phyloP scores from a whole-genome alignment of 1,140 invertebrate genomes.

The Microplitis demolitor region DNA sequence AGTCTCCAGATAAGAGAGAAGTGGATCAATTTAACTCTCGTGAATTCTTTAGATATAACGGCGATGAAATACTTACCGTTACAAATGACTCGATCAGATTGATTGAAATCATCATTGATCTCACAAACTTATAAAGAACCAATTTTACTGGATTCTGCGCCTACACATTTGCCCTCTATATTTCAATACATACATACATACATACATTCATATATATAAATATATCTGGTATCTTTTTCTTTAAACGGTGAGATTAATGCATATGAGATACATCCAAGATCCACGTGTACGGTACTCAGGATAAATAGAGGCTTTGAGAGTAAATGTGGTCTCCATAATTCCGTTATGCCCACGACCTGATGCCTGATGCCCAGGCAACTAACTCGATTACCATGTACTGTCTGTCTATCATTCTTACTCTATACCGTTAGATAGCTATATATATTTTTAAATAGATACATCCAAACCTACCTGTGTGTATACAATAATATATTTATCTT shows the following conservation, averaged over 20 bases:
- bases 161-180: not conserved
- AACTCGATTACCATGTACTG: conserved; percentile 22
- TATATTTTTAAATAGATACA: conserved; percentile 1
- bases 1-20: not conserved
- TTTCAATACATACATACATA: not conserved
- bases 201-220: not conserved
- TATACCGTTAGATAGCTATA: conserved; percentile 31
- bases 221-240: not conserved
- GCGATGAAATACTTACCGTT: conserved; percentile 26
- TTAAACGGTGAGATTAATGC: not conserved
- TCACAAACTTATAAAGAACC: not conserved
- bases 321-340: conserved; percentile 26
- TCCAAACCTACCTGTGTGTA: too few species aligned
- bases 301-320: conserved; percentile 24
- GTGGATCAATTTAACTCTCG: conserved; percentile 17
- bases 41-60: conserved; percentile 21
- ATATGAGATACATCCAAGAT: conserved; percentile 4
- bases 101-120: conserved; percentile 22
- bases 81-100: conserved; percentile 22
- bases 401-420: conserved; percentile 25
- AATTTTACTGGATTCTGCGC: conserved; percentile 20
- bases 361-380: conserved; percentile 5
- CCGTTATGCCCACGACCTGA: conserved; percentile 18
- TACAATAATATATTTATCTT: too few species aligned
- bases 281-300: conserved; percentile 23